Base-by-base conservation (phyloP, 2,888 invertebrate species). In the Magallana nippona region DNA sequence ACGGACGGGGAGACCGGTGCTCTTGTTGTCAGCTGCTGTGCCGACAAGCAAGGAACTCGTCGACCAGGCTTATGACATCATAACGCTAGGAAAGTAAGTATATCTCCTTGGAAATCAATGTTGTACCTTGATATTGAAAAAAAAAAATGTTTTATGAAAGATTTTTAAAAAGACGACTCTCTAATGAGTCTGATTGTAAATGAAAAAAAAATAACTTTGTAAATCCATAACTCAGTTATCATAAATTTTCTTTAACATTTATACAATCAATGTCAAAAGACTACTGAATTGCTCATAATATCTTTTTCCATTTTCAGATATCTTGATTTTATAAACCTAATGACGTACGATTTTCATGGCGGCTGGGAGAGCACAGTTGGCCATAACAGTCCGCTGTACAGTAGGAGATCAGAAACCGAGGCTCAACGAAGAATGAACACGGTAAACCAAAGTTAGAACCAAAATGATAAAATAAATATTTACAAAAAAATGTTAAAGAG, bases 1-100 rank as follows among this genome's bases (percentile, higher is more conserved):
- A 10, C 57, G 78, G 8, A 89, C 90, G 0, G 91, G 91, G 1
- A 86, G 86, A 79, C 87, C 88, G 2, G 86, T 89, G 15, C 88
- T 94, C 5, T 84, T 93, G 55, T 87, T 94, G 55, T 91, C 93
- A 55, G 94, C 93, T 8, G 94, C 94, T 0, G 92, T 94, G 1
- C 91, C 92, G 11, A 93, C 93, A 0, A 93, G 93, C 3, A 92
- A 93, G 80, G 77, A 85, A 13, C 90, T 87, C 60, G 91, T 94
- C 17, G 93, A 92, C 79, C 86, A 86, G 8, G 94, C 91, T 17
- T 94, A 93, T 85, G 92, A 94, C 81, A 86, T 93, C 13, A 88
- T 89, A 0, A 84, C 83, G 32, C 83, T 93, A 13, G 84, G 88
- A 10, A 86, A 87, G 92, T 92, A 88, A 82, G 17, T 19, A 60